Percentiles rank a stretch among this genome's conserved stretches.
These are phyloP conservation scores for Mizuhopecten yessoensis DNA, from an alignment of 1,140 invertebrate genomes.

Conservation along the genomic window DNA sequence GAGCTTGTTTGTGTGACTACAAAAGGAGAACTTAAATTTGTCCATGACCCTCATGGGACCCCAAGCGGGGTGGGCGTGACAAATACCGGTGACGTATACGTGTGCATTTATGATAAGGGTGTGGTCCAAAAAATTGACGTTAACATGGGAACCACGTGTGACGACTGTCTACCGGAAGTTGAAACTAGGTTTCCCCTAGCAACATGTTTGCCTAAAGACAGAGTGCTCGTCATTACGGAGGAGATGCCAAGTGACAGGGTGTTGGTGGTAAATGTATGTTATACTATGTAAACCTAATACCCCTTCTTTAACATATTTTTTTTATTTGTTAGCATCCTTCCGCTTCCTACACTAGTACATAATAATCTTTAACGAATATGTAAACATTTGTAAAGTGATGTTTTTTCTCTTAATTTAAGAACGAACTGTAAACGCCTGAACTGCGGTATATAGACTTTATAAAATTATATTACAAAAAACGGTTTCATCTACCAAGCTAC, in stretches of 20 bases:
- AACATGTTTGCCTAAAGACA: conserved; percentile 22
- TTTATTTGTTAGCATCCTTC: no score
- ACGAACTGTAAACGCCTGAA: no score
- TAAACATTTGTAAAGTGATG: no score
- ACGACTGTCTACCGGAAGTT: conserved; percentile 36
- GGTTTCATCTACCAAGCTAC: no score
- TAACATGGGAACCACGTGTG: not conserved
- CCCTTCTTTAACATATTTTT: no score
- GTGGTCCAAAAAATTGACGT: conserved; percentile 8
- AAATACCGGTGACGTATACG: conserved; percentile 6
- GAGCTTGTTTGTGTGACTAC: conserved; percentile 45
- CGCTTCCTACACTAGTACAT: no score
- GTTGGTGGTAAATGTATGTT: conserved; percentile 28
- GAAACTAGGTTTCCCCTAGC: conserved; percentile 41
- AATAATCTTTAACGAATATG: no score
- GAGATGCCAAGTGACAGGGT: conserved; percentile 51
- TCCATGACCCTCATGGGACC: conserved; percentile 45
- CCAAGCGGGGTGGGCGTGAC: conserved; percentile 32
- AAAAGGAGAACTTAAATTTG: conserved; percentile 44
- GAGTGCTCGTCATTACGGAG: not conserved
- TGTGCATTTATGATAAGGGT: conserved; percentile 49
- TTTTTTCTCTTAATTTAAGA: no score
- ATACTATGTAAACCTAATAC: no score
- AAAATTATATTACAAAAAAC: no score
- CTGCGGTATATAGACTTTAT: no score